A percentile compares a stretch with the other conserved stretches of the same genome.
Conservation (phyloP, 2,113 vertebrate genomes). For the Chloropsis hardwickii region DNA sequence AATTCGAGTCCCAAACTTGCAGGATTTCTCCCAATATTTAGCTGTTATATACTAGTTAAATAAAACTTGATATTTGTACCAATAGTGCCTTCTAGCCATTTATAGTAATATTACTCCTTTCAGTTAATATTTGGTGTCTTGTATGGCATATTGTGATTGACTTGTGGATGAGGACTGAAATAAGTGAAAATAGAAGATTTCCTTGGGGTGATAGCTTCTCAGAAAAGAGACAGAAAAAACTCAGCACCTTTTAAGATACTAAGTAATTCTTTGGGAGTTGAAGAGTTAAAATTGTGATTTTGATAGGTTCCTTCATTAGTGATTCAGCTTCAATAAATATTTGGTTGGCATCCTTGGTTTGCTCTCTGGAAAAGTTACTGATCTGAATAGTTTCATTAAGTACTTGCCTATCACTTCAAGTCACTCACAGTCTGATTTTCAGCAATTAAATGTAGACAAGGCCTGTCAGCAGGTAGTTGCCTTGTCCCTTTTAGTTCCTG, state of each 20-base stretch:
- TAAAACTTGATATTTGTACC: neutral
- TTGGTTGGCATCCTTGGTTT: neutral
- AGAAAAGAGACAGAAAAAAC: neutral
- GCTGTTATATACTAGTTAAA: neutral
- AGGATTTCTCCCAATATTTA: neutral
- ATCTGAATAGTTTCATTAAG: neutral
- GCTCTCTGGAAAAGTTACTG: neutral
- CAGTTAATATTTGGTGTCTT: constrained; percentile 13
- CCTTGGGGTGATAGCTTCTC: neutral
- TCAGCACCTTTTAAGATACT: neutral
- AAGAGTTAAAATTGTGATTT: neutral
- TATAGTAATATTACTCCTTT: neutral
- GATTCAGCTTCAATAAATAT: neutral
- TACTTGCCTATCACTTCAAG: neutral
- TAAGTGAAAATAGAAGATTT: constrained; percentile 6
- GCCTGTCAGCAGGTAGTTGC: neutral
- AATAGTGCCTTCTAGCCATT: constrained; percentile 7
- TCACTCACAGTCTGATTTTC: neutral
- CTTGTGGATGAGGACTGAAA: neutral
- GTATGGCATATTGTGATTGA: neutral
- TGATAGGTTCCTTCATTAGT: neutral
- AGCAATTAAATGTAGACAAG: constrained; percentile 7
- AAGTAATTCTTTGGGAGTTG: neutral
- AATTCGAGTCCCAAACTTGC: neutral
- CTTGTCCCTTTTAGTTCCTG: neutral